phyloP scores from a whole-genome alignment of 2,888 invertebrate genomes.

The Lepidocyrtinus sp. region DNA sequence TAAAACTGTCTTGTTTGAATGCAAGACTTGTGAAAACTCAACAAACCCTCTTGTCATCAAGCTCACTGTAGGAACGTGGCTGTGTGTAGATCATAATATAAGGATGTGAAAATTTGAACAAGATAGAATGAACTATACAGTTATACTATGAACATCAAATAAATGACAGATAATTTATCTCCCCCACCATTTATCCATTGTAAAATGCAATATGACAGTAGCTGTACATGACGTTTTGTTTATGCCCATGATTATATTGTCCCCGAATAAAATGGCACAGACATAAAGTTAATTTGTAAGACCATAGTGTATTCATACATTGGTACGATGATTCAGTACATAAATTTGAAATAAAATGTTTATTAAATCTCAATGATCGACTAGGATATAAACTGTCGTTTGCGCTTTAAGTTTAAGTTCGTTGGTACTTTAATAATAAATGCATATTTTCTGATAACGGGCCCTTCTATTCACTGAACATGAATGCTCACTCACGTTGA shows the following conservation, averaged over 20 bases:
- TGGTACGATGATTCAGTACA: not conserved
- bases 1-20: not conserved
- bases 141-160: constrained; percentile 19
- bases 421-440: too few species aligned
- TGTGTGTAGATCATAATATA: not conserved
- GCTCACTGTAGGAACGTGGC: not conserved
- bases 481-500: not conserved
- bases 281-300: too few species aligned
- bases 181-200: constrained; percentile 1
- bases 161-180: constrained; percentile 41
- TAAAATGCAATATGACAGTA: constrained; percentile 10
- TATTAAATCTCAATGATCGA: too few species aligned
- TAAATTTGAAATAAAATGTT: constrained; percentile 19
- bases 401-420: too few species aligned
- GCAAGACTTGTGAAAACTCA: not conserved
- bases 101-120: constrained; percentile 1
- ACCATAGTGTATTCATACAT: too few species aligned
- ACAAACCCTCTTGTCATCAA: not conserved
- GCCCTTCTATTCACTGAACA: constrained; percentile 8
- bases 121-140: constrained; percentile 6
- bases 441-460: too few species aligned
- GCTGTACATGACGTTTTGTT: constrained; percentile 24
- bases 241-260: not conserved
- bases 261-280: too few species aligned
- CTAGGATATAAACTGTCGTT: too few species aligned